Evolutionary conservation across 2,797 vertebrate species (phyloP).

Genomic region (Onychomys leucogaster): DNA sequence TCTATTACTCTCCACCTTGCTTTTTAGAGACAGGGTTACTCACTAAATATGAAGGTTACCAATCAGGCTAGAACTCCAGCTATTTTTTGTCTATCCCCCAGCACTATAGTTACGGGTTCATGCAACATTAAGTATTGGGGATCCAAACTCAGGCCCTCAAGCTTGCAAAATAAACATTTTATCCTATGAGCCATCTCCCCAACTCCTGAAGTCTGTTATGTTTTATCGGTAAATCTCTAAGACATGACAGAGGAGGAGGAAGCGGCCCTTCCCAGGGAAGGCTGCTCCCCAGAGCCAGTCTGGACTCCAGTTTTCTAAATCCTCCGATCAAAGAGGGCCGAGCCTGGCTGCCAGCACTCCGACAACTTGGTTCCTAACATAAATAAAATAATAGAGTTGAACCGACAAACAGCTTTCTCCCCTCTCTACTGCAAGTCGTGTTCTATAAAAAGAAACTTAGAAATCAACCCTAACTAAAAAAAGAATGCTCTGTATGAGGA

Average conservation of each 20-base stretch:
- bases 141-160: neutral
- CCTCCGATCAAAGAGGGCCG: slow-evolving; percentile 9
- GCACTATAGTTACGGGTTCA: neutral
- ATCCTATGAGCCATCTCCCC: neutral
- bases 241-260: neutral
- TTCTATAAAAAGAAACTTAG: slow-evolving; percentile 82
- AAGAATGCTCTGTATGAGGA: slow-evolving; percentile 75
- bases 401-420: slow-evolving; percentile 39
- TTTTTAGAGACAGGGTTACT: neutral
- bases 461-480: slow-evolving; percentile 79
- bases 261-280: neutral
- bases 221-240: slow-evolving; percentile 38
- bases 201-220: neutral
- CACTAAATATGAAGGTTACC: neutral
- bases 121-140: neutral
- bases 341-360: neutral
- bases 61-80: neutral
- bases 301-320: slow-evolving; percentile 30
- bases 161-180: neutral
- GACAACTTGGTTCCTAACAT: neutral
- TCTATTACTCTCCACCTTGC: neutral
- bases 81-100: neutral
- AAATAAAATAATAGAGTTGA: neutral
- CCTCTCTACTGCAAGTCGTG: slow-evolving; percentile 29
- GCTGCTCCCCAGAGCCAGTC: neutral